Evolutionary conservation across 2,113 vertebrate species (phyloP).

Genomic region (Columba livia): DNA sequence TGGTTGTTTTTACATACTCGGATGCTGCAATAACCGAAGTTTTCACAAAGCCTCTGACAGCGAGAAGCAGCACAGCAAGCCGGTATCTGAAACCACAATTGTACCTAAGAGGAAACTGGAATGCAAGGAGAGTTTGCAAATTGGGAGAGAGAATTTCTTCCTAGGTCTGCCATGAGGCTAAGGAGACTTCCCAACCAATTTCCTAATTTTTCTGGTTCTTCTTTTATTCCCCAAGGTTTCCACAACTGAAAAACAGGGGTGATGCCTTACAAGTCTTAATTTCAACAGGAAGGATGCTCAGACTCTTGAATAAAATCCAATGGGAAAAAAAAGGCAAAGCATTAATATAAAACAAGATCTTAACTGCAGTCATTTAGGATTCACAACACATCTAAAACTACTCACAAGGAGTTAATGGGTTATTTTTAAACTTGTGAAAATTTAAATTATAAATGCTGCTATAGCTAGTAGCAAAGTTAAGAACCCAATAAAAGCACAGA

Average conservation of each 20-base stretch:
- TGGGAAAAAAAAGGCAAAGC: not conserved
- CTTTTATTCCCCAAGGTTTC: not conserved
- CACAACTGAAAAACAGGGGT: not conserved
- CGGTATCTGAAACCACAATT: not conserved
- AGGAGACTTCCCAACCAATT: not conserved
- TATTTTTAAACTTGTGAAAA: constrained; percentile 45
- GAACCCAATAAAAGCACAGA: not conserved
- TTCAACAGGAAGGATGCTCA: not conserved
- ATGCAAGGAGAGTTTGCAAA: not conserved
- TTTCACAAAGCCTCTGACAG: not conserved
- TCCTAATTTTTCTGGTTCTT: not conserved
- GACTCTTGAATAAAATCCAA: not conserved
- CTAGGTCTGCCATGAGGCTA: fast-evolving
- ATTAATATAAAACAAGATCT: constrained; percentile 2
- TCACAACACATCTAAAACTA: constrained; percentile 27
- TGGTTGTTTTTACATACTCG: not conserved
- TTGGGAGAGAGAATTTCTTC: not conserved
- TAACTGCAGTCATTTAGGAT: constrained; percentile 30
- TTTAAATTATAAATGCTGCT: constrained; percentile 29
- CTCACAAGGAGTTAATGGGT: constrained; percentile 22
- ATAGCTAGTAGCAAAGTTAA: constrained; percentile 27
- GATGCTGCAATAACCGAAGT: not conserved
- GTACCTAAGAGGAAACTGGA: not conserved
- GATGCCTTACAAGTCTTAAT: not conserved
- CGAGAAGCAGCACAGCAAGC: not conserved